Evolutionary conservation across 2,113 vertebrate species (phyloP), one percentile per base, ranked within the genome.

Genomic region (Buteo buteo): DNA sequence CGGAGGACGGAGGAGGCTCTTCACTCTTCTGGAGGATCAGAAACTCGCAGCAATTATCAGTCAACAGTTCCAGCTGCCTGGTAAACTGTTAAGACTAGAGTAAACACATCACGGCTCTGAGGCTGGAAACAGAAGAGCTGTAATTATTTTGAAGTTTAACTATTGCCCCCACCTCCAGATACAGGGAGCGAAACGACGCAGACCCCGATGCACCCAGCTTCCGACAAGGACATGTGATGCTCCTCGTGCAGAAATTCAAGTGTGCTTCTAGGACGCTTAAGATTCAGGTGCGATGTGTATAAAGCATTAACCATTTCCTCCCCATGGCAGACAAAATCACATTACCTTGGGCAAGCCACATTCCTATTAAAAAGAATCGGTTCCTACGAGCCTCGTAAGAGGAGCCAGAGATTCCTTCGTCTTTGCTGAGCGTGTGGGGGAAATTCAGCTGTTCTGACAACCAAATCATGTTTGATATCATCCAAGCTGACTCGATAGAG

Each of bases 181-280:
- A 52, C 1, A 26, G 92, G 34, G 67, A 58, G 52, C 0, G 20
- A 66, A 52, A 21, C 0, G 0, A 38, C 4, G 9, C 34, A 17
- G 47, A 69, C 28, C 44, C 55, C 3, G 0, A 12, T 0, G 2
- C 5, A 15, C 20, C 66, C 74, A 0, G 3, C 66, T 87, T 26
- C 74, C 1, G 1, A 38, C 14, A 0, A 4, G 28, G 21, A 18
- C 0, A 1, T 1, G n/a, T 3, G 82, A 8, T 21, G 45, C 72
- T 89, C 47, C 67, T 78, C 1, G 0, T 65, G 58, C 18, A 18
- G 70, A 42, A 28, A 29, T 12, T 88, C 80, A 50, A 44, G 76
- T 32, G 82, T 26, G 61, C 31, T 61, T 81, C 42, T 36, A 55
- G 81, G 49, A 42, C 4, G 16, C 91, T 88, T 34, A 57, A 42